Percentiles rank a stretch among this genome's conserved stretches.
Conservation (phyloP, 2,113 vertebrate genomes). For the Limnothrissa miodon region DNA sequence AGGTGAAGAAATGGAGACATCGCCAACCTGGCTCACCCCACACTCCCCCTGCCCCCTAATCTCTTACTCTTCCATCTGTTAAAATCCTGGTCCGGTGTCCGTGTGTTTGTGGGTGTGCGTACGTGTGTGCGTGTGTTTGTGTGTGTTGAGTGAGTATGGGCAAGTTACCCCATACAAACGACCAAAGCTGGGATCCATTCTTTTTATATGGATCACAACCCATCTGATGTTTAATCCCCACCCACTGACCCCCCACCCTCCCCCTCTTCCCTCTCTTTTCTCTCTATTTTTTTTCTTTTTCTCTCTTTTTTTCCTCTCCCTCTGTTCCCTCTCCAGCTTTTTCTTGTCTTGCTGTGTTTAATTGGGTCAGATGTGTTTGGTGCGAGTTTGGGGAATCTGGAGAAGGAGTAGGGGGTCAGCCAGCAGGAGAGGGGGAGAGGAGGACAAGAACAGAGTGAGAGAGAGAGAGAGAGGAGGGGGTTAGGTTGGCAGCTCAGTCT, state of each 20-base stretch:
- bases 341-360: slow-evolving; percentile 52
- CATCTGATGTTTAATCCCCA: slow-evolving; percentile 12
- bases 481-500: neutral
- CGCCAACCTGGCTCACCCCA: neutral
- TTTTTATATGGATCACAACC: slow-evolving; percentile 24
- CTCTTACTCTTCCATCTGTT: neutral
- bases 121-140: neutral
- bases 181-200: slow-evolving; percentile 18
- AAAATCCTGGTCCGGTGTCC: neutral
- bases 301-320: slow-evolving; percentile 41
- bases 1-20: neutral
- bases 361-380: slow-evolving; percentile 69
- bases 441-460: neutral
- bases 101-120: neutral
- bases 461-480: slow-evolving; percentile 25
- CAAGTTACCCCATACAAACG: neutral
- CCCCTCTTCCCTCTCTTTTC: slow-evolving; percentile 31
- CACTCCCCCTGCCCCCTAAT: slow-evolving; percentile 4
- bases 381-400: slow-evolving; percentile 48
- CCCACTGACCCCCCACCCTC: slow-evolving; percentile 22
- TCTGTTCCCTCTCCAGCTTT: slow-evolving; percentile 48
- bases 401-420: slow-evolving; percentile 28
- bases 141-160: neutral
- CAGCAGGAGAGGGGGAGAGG: slow-evolving; percentile 33
- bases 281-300: slow-evolving; percentile 30